Evolutionary conservation across 2,797 vertebrate genomes (phyloP).

Genomic region (Buphagus erythrorhynchus): DNA sequence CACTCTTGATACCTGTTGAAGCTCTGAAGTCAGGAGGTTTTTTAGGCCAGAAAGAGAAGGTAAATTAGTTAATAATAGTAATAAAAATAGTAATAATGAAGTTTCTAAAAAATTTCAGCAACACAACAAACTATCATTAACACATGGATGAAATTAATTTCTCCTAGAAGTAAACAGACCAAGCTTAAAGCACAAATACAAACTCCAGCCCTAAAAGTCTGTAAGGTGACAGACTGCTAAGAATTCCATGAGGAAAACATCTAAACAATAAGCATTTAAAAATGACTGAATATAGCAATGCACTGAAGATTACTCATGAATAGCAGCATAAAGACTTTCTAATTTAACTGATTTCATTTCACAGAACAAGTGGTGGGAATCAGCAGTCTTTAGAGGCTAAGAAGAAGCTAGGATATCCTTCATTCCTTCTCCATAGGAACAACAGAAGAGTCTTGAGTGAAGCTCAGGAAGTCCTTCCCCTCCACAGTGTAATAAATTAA

Average conservation of each 20-base stretch:
- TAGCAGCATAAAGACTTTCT: neutral
- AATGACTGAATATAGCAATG: neutral
- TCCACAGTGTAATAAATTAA: neutral
- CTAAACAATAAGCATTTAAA: neutral
- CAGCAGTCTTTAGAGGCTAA: neutral
- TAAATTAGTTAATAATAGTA: neutral
- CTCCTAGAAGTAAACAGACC: neutral
- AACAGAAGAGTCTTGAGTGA: neutral
- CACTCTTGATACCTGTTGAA: neutral
- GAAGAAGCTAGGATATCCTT: neutral
- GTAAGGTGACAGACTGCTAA: neutral
- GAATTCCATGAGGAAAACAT: neutral
- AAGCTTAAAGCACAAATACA: neutral
- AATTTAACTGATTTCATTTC: neutral
- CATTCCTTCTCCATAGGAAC: neutral
- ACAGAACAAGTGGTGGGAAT: neutral
- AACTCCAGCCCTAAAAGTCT: neutral
- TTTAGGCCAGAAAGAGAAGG: neutral
- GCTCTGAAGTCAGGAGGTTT: fast-evolving
- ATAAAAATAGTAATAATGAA: neutral
- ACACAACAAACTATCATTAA: neutral
- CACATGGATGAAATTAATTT: neutral
- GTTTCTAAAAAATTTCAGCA: neutral
- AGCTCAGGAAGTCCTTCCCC: neutral
- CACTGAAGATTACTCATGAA: neutral